Evolutionary conservation across 2,797 vertebrate species (phyloP).

Genomic region (Graptemys geographica): DNA sequence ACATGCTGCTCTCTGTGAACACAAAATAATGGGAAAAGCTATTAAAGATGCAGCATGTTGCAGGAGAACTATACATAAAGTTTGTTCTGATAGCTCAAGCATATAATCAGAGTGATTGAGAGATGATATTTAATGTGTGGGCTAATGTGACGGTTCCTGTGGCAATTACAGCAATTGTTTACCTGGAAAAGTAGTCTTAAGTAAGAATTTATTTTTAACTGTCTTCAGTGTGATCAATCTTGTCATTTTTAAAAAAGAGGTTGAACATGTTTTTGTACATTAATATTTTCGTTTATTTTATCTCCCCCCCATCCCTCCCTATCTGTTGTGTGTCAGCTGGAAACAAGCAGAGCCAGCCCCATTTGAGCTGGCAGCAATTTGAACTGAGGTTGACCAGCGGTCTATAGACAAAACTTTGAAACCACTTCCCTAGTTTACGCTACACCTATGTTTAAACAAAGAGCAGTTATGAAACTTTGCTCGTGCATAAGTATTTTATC

Average conservation of each 20-base stretch:
- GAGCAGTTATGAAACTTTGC: accelerated
- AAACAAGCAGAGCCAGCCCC: neutral
- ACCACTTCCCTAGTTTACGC: neutral
- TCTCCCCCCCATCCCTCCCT: accelerated
- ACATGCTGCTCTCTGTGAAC: slow-evolving; percentile 25
- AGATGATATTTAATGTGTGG: neutral
- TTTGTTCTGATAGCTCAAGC: neutral
- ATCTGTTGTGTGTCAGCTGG: no score
- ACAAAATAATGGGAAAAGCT: slow-evolving; percentile 4
- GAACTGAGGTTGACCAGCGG: neutral
- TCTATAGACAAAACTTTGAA: neutral
- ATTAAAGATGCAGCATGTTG: neutral
- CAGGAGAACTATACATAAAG: neutral
- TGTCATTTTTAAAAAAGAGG: no score
- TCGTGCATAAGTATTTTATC: neutral
- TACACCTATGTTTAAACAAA: neutral
- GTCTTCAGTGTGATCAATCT: neutral
- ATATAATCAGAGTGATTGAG: neutral
- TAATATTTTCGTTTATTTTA: neutral
- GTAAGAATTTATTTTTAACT: neutral
- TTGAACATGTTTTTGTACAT: neutral
- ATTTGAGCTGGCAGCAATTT: neutral
- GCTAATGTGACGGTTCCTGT: accelerated
- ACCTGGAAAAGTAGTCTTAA: neutral
- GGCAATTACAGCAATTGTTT: accelerated